Conservation (phyloP, 1,140 invertebrate species). For the Drosophila rhopaloa region DNA sequence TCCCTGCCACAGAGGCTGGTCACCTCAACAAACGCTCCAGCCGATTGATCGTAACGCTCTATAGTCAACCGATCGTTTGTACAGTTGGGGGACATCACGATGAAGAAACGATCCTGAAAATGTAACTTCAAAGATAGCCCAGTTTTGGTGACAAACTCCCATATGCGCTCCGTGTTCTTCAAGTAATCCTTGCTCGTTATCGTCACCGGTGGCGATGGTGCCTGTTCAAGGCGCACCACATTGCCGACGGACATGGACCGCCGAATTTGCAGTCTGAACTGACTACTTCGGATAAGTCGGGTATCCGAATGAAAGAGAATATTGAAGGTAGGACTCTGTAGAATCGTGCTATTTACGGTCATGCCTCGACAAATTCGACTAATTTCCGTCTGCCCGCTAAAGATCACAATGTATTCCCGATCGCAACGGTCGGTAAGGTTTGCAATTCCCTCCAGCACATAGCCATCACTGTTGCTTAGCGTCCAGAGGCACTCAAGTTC, state of each 20-base stretch:
- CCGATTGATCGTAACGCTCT: conserved; percentile 67
- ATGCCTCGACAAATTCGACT: conserved; percentile 46
- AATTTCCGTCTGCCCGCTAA: not conserved
- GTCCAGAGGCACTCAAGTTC: conserved; percentile 60
- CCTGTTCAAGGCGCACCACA: conserved; percentile 13
- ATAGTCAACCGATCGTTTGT: conserved; percentile 91
- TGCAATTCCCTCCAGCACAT: conserved; percentile 43
- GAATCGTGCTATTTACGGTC: conserved; percentile 16
- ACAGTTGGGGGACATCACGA: conserved; percentile 90
- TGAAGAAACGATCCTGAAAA: conserved; percentile 87
- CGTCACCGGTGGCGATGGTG: conserved; percentile 10
- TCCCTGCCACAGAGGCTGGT: conserved; percentile 90
- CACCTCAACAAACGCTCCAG: conserved; percentile 86
- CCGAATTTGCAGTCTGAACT: conserved; percentile 24
- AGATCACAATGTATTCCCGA: conserved; percentile 55
- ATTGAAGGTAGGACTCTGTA: not conserved
- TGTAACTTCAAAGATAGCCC: conserved; percentile 88
- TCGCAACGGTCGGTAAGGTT: conserved; percentile 66
- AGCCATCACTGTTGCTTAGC: conserved; percentile 8
- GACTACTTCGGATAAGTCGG: conserved; percentile 5
- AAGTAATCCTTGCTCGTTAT: conserved; percentile 47
- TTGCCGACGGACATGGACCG: not conserved
- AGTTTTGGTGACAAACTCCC: conserved; percentile 88
- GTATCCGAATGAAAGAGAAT: conserved; percentile 57
- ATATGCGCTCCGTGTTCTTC: conserved; percentile 90